Evolutionary conservation across 2,797 vertebrate genomes (phyloP), one percentile per base, ranked within the genome.

Genomic region (Pseudochirops cupreus): DNA sequence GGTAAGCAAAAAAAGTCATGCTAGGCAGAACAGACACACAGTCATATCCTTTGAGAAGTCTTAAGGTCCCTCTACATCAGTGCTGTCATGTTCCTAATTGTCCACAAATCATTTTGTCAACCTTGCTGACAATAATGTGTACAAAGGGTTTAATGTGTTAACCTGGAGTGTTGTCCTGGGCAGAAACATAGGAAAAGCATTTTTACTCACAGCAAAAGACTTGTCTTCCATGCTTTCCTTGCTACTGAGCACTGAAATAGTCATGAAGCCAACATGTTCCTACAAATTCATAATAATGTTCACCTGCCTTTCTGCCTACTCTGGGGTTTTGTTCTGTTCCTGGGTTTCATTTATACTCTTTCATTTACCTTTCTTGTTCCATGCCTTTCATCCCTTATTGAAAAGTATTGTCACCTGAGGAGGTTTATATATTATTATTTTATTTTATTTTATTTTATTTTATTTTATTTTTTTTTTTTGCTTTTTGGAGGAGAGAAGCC

Each of bases 181-280:
- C 50, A 54, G 46, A 33, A 21, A 58, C 29, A 91, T 0, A 57
- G 31, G 28, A 67, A 90, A 67, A 21, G 7, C 90, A 54, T 58
- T 95, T 93, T 91, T 87, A 74, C 59, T 92, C 33, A 92, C 95
- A 97, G 53, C 10, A 21, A 0, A 0, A 13, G 0, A 0, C 56
- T 97, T 97, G 21, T 54, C 56, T 97, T 95, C 87, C 39, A 16
- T n/a, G n/a, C n/a, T n/a, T n/a, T n/a, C n/a, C n/a, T n/a, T 96
- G 56, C 55, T 92, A 0, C 26, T 92, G 93, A 95, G 18, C 56
- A 28, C 29, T 92, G 92, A 91, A 94, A 57, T 4, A 53, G 91
- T 57, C 39, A 91, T 87, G 53, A 97, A 97, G 92, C 1, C 39
- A 52, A 91, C 0, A 10, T 91, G 90, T 95, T 89, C 59, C 82